Percentiles rank a stretch among this genome's conserved stretches.
Conservation (phyloP, 2,113 vertebrate genomes). For the Aptenodytes forsteri region DNA sequence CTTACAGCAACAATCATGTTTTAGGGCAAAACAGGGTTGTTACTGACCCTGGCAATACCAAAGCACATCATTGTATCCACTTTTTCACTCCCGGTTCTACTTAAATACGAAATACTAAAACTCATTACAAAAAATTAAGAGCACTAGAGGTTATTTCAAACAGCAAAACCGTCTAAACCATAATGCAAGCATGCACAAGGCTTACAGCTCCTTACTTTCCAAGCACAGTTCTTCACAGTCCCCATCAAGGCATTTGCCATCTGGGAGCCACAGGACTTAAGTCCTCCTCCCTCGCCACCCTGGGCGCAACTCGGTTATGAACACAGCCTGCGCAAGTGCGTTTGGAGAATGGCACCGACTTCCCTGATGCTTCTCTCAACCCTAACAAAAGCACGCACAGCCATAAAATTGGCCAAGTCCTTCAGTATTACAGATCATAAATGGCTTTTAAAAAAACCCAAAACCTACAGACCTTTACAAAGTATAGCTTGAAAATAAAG, state of each 20-base stretch:
- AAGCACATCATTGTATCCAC: not conserved
- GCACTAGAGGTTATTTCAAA: not conserved
- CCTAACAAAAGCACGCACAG: not conserved
- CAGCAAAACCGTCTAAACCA: not conserved
- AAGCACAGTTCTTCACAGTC: not conserved
- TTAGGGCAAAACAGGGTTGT: not conserved
- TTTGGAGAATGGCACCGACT: not conserved
- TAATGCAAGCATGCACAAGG: not conserved
- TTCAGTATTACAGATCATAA: not conserved
- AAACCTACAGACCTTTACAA: not conserved
- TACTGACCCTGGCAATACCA: not conserved
- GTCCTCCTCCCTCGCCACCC: too few species aligned
- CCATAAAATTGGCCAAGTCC: not conserved
- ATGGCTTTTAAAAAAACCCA: not conserved
- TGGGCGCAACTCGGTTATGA: rapidly evolving
- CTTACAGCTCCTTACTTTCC: not conserved
- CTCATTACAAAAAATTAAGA: not conserved
- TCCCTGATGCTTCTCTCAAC: not conserved
- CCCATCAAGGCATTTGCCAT: not conserved
- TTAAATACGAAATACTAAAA: not conserved
- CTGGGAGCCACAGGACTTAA: not conserved
- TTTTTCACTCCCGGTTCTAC: not conserved
- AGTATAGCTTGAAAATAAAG: not conserved
- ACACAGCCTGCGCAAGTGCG: not conserved
- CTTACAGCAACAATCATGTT: not conserved